phyloP scores from a whole-genome alignment of 1,140 invertebrate genomes.

The Drosophila prosaltans region DNA sequence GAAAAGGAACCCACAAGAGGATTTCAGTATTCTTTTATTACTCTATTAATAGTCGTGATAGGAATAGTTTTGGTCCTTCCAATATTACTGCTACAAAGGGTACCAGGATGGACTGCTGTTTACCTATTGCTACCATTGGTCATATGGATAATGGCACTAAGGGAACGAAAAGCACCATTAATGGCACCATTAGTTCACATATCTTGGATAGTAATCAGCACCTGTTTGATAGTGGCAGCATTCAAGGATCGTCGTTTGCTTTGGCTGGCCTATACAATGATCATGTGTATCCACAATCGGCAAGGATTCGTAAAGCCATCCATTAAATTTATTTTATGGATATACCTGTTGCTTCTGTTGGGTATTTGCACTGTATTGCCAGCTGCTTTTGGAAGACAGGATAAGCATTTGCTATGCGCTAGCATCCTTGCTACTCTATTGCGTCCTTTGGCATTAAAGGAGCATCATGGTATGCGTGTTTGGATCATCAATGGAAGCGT shows the following conservation, averaged over 20 bases:
- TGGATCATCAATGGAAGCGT: slow-evolving; percentile 44
- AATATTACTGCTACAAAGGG: slow-evolving; percentile 40
- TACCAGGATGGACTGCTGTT: slow-evolving; percentile 38
- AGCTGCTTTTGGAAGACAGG: slow-evolving; percentile 84
- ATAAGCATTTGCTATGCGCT: slow-evolving; percentile 84
- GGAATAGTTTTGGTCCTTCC: slow-evolving; percentile 28
- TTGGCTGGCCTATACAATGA: not conserved
- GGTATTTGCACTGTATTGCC: slow-evolving; percentile 87
- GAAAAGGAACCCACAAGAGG: not conserved
- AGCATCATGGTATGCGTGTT: slow-evolving; percentile 31
- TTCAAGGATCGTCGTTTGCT: slow-evolving; percentile 36
- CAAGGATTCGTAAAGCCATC: slow-evolving; percentile 24
- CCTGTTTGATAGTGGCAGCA: slow-evolving; percentile 61
- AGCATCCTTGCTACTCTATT: slow-evolving; percentile 57
- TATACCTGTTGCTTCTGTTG: slow-evolving; percentile 64
- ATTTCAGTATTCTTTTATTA: not conserved
- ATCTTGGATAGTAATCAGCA: slow-evolving; percentile 25
- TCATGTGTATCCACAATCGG: slow-evolving; percentile 27
- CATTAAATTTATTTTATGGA: slow-evolving; percentile 41
- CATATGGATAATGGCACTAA: slow-evolving; percentile 49
- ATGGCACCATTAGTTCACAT: slow-evolving; percentile 24
- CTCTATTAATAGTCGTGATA: not conserved
- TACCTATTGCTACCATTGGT: slow-evolving; percentile 65
- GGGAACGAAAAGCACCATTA: slow-evolving; percentile 14
- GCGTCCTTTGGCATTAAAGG: slow-evolving; percentile 40